phyloP scores from a whole-genome alignment of 2,113 vertebrate genomes.

The Crotalus tigris region DNA sequence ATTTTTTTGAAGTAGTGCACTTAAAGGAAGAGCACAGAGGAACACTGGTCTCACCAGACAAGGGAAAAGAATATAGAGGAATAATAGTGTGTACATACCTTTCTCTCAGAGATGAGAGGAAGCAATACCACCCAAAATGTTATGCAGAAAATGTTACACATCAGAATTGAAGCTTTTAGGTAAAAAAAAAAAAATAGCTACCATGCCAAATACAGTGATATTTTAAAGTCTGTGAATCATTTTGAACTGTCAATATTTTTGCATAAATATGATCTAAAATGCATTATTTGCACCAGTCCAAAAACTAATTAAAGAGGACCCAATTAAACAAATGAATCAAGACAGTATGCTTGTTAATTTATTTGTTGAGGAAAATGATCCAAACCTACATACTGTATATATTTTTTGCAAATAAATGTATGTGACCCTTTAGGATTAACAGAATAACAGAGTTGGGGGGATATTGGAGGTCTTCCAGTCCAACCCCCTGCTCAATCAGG shows the following conservation, averaged over 20 bases:
- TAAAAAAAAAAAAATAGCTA: not conserved
- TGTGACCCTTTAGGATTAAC: not conserved
- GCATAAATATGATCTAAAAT: not conserved
- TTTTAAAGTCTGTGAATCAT: not conserved
- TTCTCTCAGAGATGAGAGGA: not conserved
- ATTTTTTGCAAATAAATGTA: not conserved
- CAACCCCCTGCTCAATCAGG: not conserved
- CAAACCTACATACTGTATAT: not conserved
- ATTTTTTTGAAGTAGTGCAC: slow-evolving; percentile 6
- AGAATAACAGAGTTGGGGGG: not conserved
- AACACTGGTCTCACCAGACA: not conserved
- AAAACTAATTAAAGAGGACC: not conserved
- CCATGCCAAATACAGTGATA: not conserved
- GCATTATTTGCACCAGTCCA: not conserved
- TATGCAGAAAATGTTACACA: not conserved
- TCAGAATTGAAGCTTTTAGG: not conserved
- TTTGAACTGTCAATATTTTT: not conserved
- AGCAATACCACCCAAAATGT: not conserved
- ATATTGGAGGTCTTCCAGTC: not conserved
- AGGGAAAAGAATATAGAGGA: not conserved
- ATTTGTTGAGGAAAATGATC: not conserved
- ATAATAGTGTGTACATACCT: not conserved
- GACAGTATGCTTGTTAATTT: not conserved
- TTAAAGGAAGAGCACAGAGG: not conserved
- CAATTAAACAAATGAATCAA: not conserved